A percentile compares a stretch with the other conserved stretches of the same genome.
Conservation (phyloP, 2,888 invertebrate genomes). For the Leistus spinibarbis region DNA sequence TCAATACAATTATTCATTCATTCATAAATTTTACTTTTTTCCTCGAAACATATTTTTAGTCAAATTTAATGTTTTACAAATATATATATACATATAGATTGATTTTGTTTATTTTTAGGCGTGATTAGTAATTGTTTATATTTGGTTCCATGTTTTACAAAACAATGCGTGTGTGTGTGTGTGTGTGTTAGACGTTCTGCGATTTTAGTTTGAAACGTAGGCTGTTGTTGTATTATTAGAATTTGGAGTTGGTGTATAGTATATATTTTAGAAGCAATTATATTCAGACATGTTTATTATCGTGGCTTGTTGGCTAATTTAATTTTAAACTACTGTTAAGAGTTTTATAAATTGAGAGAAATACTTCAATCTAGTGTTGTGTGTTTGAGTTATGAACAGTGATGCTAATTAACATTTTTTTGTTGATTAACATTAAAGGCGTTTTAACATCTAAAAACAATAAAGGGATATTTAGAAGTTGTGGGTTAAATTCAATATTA, state of each 20-base stretch:
- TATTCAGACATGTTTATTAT: not conserved
- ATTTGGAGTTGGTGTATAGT: not conserved
- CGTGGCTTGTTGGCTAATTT: not conserved
- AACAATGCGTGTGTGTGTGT: not conserved
- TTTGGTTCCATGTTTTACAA: not conserved
- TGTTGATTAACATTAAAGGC: no score
- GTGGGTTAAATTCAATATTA: no score
- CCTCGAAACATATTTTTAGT: not conserved
- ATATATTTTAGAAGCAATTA: not conserved
- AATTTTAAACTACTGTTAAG: not conserved
- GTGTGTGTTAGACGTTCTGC: no score
- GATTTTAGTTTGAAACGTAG: not conserved
- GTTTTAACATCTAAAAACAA: no score
- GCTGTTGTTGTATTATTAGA: not conserved
- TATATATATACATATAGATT: not conserved
- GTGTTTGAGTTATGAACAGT: no score
- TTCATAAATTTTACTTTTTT: not conserved
- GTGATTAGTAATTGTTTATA: not conserved
- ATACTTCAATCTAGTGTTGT: not conserved
- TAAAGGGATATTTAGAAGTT: no score
- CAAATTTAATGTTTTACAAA: not conserved
- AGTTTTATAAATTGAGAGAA: not conserved
- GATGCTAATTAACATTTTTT: no score
- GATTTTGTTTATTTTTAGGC: not conserved
- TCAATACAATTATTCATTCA: not conserved